A percentile compares a stretch with the other conserved stretches of the same genome.
Evolutionary conservation across 2,888 invertebrate genomes (phyloP).

Genomic region (Amiota mariae): DNA sequence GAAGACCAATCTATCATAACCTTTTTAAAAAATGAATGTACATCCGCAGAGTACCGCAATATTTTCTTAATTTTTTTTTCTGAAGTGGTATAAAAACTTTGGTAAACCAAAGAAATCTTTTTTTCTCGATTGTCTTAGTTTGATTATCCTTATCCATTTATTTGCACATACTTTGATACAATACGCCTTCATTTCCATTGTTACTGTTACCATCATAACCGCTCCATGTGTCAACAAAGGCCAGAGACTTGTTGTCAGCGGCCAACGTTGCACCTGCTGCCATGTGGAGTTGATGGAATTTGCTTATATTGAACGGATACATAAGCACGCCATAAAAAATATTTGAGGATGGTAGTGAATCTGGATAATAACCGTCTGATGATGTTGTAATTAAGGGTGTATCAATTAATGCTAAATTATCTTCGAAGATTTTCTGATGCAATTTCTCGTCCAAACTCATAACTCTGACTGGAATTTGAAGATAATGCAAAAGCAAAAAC

Average conservation of each 20-base stretch:
- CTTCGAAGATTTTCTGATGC: constrained; percentile 73
- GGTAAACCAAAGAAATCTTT: too few species aligned
- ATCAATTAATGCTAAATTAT: constrained; percentile 74
- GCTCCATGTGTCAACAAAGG: constrained; percentile 70
- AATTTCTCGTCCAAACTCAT: constrained; percentile 74
- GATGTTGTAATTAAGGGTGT: constrained; percentile 71
- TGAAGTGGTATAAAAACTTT: too few species aligned
- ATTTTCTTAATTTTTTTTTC: too few species aligned
- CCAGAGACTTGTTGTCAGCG: constrained; percentile 63
- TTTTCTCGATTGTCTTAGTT: constrained; percentile 16
- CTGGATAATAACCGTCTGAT: constrained; percentile 69
- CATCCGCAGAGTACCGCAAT: too few species aligned
- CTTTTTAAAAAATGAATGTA: too few species aligned
- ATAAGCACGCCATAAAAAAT: constrained; percentile 66
- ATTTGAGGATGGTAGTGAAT: constrained; percentile 55
- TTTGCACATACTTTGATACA: constrained; percentile 73
- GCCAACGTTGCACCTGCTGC: constrained; percentile 59
- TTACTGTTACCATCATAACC: constrained; percentile 52
- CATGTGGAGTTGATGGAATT: constrained; percentile 71
- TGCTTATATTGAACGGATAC: constrained; percentile 74
- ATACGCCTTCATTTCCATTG: constrained; percentile 50
- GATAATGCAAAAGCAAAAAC: constrained; percentile 55
- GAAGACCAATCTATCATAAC: too few species aligned
- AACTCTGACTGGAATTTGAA: constrained; percentile 73
- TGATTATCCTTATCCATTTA: constrained; percentile 46